These are phyloP conservation scores for Micropoecilia bifurca DNA, from an alignment of 2,797 vertebrate species.

Conservation along the genomic window DNA sequence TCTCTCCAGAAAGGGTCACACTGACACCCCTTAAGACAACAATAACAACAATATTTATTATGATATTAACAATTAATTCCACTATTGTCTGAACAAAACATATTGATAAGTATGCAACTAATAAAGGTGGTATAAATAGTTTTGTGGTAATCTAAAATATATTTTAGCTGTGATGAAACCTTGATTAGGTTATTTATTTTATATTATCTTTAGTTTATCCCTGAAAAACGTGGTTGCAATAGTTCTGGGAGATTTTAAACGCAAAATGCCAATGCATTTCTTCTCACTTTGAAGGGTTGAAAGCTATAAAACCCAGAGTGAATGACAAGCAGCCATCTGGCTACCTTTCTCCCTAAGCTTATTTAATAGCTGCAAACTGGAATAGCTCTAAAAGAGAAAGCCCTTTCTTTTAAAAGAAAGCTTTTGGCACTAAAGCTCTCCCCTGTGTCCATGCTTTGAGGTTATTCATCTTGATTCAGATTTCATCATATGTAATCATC, in stretches of 20 bases:
- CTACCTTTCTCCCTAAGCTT: slow-evolving; percentile 43
- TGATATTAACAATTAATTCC: neutral
- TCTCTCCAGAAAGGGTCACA: neutral
- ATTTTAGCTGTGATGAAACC: neutral
- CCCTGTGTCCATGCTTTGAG: slow-evolving; percentile 53
- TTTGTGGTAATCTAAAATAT: neutral
- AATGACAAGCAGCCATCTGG: slow-evolving; percentile 72
- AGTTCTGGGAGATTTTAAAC: slow-evolving; percentile 26
- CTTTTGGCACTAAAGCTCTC: slow-evolving; percentile 59
- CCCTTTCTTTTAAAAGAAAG: slow-evolving; percentile 54
- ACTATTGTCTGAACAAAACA: neutral
- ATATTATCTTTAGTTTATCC: neutral
- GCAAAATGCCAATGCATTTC: slow-evolving; percentile 29
- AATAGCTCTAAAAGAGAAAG: slow-evolving; percentile 66
- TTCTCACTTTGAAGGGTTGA: slow-evolving; percentile 44
- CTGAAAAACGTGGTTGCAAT: neutral
- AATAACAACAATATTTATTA: neutral
- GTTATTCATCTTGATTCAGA: slow-evolving; percentile 63
- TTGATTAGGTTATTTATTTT: neutral
- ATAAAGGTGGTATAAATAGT: neutral
- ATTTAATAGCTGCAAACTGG: slow-evolving; percentile 59
- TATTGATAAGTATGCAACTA: neutral
- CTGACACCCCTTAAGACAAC: neutral
- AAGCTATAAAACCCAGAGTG: slow-evolving; percentile 44
- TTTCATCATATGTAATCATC: slow-evolving; percentile 60